Evolutionary conservation across 2,888 invertebrate genomes (phyloP).

Genomic region (Trichopoda pennipes): DNA sequence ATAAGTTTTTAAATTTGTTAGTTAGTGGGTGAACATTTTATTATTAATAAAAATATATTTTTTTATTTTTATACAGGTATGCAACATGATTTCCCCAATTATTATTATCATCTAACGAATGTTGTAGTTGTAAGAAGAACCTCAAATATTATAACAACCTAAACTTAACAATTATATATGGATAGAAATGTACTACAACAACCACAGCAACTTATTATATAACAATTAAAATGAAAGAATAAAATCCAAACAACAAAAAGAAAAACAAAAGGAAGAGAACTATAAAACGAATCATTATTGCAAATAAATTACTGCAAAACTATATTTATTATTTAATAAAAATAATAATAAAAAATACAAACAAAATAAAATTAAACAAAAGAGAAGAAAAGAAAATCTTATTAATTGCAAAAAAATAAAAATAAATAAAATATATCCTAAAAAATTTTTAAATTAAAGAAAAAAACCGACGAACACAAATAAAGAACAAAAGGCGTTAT

Average conservation of each 20-base stretch:
- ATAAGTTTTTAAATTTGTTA: no score
- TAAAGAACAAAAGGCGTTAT: slow-evolving; percentile 27
- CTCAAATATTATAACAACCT: slow-evolving; percentile 67
- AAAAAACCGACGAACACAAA: slow-evolving; percentile 32
- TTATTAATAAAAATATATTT: neutral
- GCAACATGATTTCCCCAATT: slow-evolving; percentile 80
- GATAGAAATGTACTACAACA: slow-evolving; percentile 72
- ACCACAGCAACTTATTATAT: slow-evolving; percentile 70
- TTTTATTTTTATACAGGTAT: slow-evolving; percentile 73
- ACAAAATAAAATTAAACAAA: slow-evolving; percentile 71
- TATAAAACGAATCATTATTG: slow-evolving; percentile 54
- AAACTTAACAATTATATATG: slow-evolving; percentile 55
- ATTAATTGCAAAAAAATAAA: slow-evolving; percentile 52
- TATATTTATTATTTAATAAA: slow-evolving; percentile 58
- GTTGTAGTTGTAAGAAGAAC: slow-evolving; percentile 68
- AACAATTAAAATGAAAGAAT: slow-evolving; percentile 57
- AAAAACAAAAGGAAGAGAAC: slow-evolving; percentile 27
- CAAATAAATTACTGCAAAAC: slow-evolving; percentile 56
- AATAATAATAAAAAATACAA: slow-evolving; percentile 46
- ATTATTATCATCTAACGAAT: slow-evolving; percentile 61
- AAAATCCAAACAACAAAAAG: slow-evolving; percentile 30
- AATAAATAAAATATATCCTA: slow-evolving; percentile 51
- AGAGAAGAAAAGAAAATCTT: slow-evolving; percentile 10
- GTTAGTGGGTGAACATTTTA: no score
- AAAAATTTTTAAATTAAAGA: slow-evolving; percentile 38